Evolutionary conservation across 2,113 vertebrate species (phyloP), one percentile per base, ranked within the genome.

Genomic region (Cathartes aura): DNA sequence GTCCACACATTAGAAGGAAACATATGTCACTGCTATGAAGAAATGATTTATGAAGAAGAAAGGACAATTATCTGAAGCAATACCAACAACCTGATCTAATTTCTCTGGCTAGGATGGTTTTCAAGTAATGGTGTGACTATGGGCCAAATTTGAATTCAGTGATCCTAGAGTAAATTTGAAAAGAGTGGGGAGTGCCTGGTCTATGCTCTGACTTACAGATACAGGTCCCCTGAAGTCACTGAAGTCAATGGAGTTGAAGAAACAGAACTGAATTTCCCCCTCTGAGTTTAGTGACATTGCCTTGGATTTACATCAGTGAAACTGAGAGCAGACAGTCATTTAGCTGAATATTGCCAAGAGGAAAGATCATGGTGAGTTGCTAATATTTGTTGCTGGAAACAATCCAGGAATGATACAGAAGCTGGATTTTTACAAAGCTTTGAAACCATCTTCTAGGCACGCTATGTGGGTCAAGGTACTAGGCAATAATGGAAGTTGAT

Each of bases 301-400:
- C 66, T 67, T 72, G 56, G 56, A 81, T 75, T 95, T 93, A 71
- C 1, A 0, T 74, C 63, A 64, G 48, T 45, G 15, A 75, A 68
- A 18, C 14, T 79, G 56, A 64, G 22, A 91, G 38, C 43, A 93
- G 81, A 60, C 47, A 72, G 17, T 84, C 60, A 72, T 74, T 92
- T 67, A 84, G 56, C 16, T 64, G 56, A 89, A 82, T 79, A 89
- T 60, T 70, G 48, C 83, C 76, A 78, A 84, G 38, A 95, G 68
- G 47, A 89, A 92, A 89, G 76, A 91, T 87, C 68, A 64, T 45
- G 60, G 86, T 84, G 76, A 84, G 76, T 48, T 87, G 66, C 16
- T 80, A 87, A 89, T 93, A 89, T 91, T 80, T 79, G 43, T 89
- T 58, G 9, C 38, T 94, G 85, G 68, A 90, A 90, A 90, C 17